phyloP scores from a whole-genome alignment of 1,140 invertebrate species.

The Cylas formicarius region DNA sequence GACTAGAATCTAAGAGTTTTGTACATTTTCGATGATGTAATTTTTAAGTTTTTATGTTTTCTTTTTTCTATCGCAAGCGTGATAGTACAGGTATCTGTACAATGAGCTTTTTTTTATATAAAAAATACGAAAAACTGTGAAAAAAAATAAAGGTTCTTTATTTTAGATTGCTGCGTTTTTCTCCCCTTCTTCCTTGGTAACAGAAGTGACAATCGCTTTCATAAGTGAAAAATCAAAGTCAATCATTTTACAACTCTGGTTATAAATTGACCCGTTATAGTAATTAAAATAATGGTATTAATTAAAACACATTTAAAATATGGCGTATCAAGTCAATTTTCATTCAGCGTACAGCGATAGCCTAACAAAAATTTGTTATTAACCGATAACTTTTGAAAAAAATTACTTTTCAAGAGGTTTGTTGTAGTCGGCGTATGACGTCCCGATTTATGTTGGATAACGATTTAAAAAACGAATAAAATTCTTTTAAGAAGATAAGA shows the following conservation, averaged over 20 bases:
- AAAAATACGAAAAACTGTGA: slow-evolving; percentile 14
- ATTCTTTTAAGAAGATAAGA: no score
- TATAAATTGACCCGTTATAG: background rate
- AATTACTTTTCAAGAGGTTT: no score
- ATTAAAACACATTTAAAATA: background rate
- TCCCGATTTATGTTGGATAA: no score
- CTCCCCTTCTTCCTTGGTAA: no score
- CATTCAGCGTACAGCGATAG: no score
- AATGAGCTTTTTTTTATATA: slow-evolving; percentile 18
- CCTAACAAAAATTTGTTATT: no score
- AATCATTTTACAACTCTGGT: background rate
- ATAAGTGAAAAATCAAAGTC: no score
- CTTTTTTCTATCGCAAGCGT: slow-evolving; percentile 16
- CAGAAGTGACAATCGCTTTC: no score
- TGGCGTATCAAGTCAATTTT: slow-evolving; percentile 4
- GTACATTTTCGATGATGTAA: slow-evolving; percentile 16
- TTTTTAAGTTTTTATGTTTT: slow-evolving; percentile 15
- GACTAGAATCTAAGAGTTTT: slow-evolving; percentile 17
- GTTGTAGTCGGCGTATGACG: no score
- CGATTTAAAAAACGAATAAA: no score
- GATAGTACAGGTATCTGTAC: slow-evolving; percentile 20
- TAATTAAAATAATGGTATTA: background rate
- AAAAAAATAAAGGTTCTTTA: slow-evolving; percentile 14
- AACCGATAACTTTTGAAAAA: no score
- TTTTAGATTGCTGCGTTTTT: slow-evolving; percentile 8